phyloP scores from a whole-genome alignment of 1,140 invertebrate species.

The Carposina sasakii region DNA sequence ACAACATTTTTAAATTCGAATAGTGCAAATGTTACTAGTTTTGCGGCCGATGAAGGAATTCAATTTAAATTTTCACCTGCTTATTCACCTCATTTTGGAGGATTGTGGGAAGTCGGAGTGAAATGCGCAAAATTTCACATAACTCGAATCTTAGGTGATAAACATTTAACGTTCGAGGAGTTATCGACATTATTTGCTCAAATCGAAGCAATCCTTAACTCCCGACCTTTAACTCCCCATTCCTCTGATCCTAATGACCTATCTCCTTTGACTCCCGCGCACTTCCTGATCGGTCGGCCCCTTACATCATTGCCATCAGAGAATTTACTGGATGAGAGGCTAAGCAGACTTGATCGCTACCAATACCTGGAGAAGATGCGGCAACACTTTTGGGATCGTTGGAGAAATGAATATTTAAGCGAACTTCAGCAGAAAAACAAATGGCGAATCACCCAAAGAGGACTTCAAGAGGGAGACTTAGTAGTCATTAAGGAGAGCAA shows the following conservation, averaged over 20 bases:
- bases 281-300: conserved; percentile 14
- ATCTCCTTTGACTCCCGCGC: conserved; percentile 8
- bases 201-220: conserved; percentile 24
- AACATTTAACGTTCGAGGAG: conserved; percentile 20
- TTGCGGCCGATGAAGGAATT: conserved; percentile 8
- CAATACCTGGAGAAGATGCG: conserved; percentile 22
- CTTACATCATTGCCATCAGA: conserved; percentile 6
- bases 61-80: conserved; percentile 19
- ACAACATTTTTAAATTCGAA: conserved; percentile 10
- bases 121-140: conserved; percentile 21
- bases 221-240: conserved; percentile 17
- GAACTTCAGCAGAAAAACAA: conserved; percentile 28
- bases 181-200: conserved; percentile 19
- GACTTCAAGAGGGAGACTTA: conserved; percentile 22
- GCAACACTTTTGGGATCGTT: conserved; percentile 36
- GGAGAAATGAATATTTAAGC: conserved; percentile 29
- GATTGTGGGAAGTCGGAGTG: conserved; percentile 14
- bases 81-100: conserved; percentile 21
- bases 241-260: conserved; percentile 8
- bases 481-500: conserved; percentile 30
- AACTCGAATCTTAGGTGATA: conserved; percentile 14
- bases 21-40: neutral
- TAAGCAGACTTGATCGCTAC: neutral
- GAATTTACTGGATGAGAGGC: neutral
- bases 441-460: conserved; percentile 24